phyloP scores from a whole-genome alignment of 2,888 invertebrate species.

The Idaea aversata region DNA sequence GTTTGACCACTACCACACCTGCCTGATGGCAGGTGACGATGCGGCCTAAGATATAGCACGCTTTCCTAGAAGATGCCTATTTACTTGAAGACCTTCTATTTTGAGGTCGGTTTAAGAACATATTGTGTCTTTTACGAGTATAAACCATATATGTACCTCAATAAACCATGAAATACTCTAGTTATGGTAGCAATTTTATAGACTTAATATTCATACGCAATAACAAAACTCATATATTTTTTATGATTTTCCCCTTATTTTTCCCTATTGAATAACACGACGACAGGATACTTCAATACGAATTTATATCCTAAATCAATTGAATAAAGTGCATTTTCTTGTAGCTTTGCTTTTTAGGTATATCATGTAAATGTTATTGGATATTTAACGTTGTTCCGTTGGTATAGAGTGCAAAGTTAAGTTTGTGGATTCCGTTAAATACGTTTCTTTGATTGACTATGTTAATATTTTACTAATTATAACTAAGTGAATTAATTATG shows the following conservation, averaged over 20 bases:
- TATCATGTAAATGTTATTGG: not conserved
- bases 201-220: slow-evolving; percentile 20
- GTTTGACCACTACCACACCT: too few species aligned
- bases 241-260: slow-evolving; percentile 22
- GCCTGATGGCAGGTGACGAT: too few species aligned
- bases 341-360: not conserved
- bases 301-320: not conserved
- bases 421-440: too few species aligned
- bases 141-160: too few species aligned
- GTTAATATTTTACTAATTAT: not conserved
- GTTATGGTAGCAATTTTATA: slow-evolving; percentile 12
- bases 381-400: not conserved
- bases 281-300: slow-evolving; percentile 5
- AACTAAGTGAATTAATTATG: not conserved
- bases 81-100: too few species aligned
- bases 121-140: too few species aligned
- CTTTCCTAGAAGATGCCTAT: too few species aligned
- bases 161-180: too few species aligned
- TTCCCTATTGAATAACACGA: slow-evolving; percentile 18
- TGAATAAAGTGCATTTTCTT: not conserved
- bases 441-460: not conserved
- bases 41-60: too few species aligned
- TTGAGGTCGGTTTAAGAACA: too few species aligned
- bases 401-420: not conserved
- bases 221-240: slow-evolving; percentile 20